Conservation (phyloP, 2,797 vertebrate genomes). For the Parauchenoglanis punctatus region DNA sequence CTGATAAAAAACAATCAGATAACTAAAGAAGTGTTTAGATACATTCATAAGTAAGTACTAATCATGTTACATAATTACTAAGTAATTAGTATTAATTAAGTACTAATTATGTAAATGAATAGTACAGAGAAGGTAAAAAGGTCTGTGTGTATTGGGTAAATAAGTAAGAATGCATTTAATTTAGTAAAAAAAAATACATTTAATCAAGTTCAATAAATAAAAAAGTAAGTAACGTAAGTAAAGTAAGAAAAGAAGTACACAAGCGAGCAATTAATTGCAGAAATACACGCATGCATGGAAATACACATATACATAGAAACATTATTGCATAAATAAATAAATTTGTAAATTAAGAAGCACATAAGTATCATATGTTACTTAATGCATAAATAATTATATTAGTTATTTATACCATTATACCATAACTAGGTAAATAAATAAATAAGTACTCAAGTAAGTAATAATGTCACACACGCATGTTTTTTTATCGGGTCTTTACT, state of each 20-base stretch:
- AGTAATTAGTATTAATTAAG: too few species aligned
- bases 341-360: neutral
- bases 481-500: neutral
- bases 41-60: neutral
- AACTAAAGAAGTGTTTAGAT: neutral
- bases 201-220: neutral
- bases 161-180: neutral
- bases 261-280: neutral
- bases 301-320: neutral
- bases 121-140: neutral
- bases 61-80: too few species aligned
- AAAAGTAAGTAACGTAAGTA: neutral
- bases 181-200: neutral
- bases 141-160: neutral
- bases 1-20: neutral
- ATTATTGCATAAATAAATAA: neutral
- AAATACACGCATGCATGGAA: neutral
- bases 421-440: neutral
- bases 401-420: too few species aligned
- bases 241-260: neutral
- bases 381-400: too few species aligned
- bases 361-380: too few species aligned
- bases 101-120: neutral
- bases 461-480: neutral
- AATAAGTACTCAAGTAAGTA: neutral